Evolutionary conservation across 2,888 invertebrate species (phyloP).

Genomic region (Caenorhabditis imperialis): DNA sequence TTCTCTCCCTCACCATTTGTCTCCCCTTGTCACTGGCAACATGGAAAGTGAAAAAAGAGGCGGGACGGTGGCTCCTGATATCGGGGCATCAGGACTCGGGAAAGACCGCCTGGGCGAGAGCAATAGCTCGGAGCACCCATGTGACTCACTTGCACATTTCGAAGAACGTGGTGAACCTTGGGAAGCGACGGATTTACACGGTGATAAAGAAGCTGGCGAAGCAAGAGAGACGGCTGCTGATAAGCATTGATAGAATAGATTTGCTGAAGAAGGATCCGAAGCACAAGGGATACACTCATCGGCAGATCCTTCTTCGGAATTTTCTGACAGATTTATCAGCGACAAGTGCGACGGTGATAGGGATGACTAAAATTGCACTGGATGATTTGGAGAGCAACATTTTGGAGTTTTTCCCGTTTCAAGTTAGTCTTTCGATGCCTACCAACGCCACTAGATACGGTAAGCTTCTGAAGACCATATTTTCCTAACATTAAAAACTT

Average conservation of each 20-base stretch:
- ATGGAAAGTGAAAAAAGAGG: conserved; percentile 17
- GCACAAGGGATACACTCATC: conserved; percentile 28
- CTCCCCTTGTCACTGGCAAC: conserved; percentile 46
- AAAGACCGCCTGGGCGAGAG: conserved; percentile 63
- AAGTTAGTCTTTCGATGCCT: conserved; percentile 20
- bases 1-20: conserved; percentile 33
- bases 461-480: neutral
- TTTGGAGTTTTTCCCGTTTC: conserved; percentile 33
- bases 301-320: conserved; percentile 38
- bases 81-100: conserved; percentile 56
- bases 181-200: conserved; percentile 35
- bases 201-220: conserved; percentile 41
- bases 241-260: conserved; percentile 50
- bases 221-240: conserved; percentile 26
- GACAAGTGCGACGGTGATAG: conserved; percentile 36
- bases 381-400: conserved; percentile 30
- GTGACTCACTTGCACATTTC: conserved; percentile 55
- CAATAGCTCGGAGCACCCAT: conserved; percentile 48
- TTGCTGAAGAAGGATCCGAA: conserved; percentile 36
- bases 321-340: conserved; percentile 37
- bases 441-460: conserved; percentile 24
- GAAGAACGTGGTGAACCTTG: conserved; percentile 38
- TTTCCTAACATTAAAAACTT: neutral
- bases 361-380: conserved; percentile 17
- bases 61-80: conserved; percentile 51